Conservation (phyloP, 2,888 invertebrate genomes). For the Colletes collaris region DNA sequence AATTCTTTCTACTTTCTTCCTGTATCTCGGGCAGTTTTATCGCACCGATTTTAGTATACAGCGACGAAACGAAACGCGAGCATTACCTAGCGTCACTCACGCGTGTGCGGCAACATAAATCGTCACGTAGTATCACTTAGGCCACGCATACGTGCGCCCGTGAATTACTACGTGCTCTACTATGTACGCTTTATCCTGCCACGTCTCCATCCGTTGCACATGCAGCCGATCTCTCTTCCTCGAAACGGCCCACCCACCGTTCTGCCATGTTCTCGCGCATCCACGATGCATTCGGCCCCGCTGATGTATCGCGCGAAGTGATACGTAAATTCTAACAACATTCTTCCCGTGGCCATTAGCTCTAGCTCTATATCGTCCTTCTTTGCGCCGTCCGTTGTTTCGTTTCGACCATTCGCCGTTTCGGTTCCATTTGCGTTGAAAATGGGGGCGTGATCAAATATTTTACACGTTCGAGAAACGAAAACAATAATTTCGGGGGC, state of each 20-base stretch:
- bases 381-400: neutral
- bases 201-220: slow-evolving; percentile 54
- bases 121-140: slow-evolving; percentile 74
- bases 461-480: neutral
- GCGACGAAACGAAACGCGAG: slow-evolving; percentile 1
- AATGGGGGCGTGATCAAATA: neutral
- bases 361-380: neutral
- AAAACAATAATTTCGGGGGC: too few relatives aligned
- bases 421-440: neutral
- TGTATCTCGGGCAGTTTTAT: slow-evolving; percentile 39
- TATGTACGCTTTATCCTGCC: slow-evolving; percentile 58
- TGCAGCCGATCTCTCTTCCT: slow-evolving; percentile 46
- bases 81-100: slow-evolving; percentile 47
- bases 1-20: slow-evolving; percentile 11
- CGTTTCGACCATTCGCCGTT: neutral
- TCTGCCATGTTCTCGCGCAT: slow-evolving; percentile 24
- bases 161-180: slow-evolving; percentile 65
- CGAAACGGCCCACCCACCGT: slow-evolving; percentile 18
- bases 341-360: slow-evolving; percentile 6
- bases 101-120: slow-evolving; percentile 68
- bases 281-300: slow-evolving; percentile 25
- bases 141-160: slow-evolving; percentile 61
- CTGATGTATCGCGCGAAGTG: slow-evolving; percentile 21
- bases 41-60: slow-evolving; percentile 37
- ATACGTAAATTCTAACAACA: slow-evolving; percentile 39